Conservation (phyloP, 2,113 vertebrate genomes). For the Cyprinodon tularosa region DNA sequence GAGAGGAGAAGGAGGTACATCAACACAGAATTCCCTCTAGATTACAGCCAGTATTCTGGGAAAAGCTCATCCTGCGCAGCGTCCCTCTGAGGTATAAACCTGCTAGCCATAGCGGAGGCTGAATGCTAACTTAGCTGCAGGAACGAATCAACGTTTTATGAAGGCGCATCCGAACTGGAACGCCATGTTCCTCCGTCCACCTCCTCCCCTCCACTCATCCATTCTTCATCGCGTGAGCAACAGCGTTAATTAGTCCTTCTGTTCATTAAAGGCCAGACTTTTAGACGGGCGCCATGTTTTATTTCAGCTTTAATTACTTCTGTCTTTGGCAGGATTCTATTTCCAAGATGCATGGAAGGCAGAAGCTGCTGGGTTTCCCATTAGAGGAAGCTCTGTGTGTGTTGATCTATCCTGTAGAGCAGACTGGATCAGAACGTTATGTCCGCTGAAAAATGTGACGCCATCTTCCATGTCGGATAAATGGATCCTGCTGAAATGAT, state of each 20-base stretch:
- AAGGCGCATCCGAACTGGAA: no score
- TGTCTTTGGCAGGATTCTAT: conserved; percentile 52
- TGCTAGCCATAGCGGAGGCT: no score
- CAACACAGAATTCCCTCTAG: no score
- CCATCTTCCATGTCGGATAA: conserved; percentile 20
- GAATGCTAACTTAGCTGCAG: no score
- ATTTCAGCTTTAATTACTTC: conserved; percentile 74
- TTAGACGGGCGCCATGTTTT: conserved; percentile 72
- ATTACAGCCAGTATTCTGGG: no score
- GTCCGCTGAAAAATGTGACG: not conserved
- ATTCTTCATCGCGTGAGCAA: conserved; percentile 71
- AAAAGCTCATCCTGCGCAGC: no score
- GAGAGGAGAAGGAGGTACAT: no score
- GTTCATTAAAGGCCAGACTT: conserved; percentile 72
- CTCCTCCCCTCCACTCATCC: conserved; percentile 57
- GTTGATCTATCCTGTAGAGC: conserved; percentile 35
- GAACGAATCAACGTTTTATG: no score
- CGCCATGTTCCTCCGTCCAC: not conserved
- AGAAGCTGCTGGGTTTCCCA: conserved; percentile 34
- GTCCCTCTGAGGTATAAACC: no score
- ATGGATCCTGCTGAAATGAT: conserved; percentile 39
- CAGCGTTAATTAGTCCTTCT: conserved; percentile 76
- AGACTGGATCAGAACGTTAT: not conserved
- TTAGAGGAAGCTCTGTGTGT: conserved; percentile 47
- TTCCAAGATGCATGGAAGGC: conserved; percentile 56